Conservation (phyloP, 2,113 vertebrate genomes). For the Corapipo altera region DNA sequence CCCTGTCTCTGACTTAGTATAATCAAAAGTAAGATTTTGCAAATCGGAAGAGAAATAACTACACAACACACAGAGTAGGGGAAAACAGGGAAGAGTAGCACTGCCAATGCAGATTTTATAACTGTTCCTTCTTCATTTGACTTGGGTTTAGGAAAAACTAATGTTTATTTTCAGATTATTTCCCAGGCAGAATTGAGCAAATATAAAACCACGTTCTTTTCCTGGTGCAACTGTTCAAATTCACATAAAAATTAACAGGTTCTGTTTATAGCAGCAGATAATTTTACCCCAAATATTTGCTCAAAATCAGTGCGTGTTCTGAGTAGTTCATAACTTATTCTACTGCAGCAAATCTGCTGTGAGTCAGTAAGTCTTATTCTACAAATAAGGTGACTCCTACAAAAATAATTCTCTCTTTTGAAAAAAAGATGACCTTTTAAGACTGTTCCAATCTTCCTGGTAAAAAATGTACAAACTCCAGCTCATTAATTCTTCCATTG, state of each 20-base stretch:
- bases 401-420: background rate
- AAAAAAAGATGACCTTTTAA: background rate
- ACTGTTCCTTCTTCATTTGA: background rate
- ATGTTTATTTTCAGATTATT: constrained; percentile 30
- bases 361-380: background rate
- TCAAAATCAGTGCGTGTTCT: background rate
- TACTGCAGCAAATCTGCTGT: background rate
- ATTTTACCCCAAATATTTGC: constrained; percentile 21
- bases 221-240: background rate
- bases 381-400: background rate
- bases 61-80: background rate
- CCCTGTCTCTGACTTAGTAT: background rate
- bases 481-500: background rate
- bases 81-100: background rate
- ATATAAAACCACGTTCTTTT: background rate
- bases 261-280: background rate
- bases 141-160: background rate
- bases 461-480: background rate
- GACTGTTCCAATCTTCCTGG: background rate
- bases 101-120: background rate
- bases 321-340: background rate
- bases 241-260: constrained; percentile 7
- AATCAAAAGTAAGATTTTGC: constrained; percentile 12
- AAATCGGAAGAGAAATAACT: background rate
- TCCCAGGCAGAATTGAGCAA: background rate